These are phyloP conservation scores for Sesamia nonagrioides DNA, from an alignment of 1,140 invertebrate genomes.

Conservation along the genomic window DNA sequence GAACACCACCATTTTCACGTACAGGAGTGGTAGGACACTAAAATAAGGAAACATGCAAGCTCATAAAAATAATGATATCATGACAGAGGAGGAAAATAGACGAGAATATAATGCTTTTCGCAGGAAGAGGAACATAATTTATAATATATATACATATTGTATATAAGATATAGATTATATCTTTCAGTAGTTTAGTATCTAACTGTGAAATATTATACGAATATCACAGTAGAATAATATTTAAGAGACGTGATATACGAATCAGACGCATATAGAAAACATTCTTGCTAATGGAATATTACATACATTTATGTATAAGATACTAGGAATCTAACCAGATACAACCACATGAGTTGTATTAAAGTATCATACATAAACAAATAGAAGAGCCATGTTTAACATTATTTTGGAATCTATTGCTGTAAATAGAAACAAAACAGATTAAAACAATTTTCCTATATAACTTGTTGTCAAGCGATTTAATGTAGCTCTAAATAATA, in stretches of 20 bases:
- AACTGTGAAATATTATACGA: not conserved
- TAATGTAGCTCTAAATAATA: not conserved
- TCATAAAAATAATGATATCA: slow-evolving; percentile 23
- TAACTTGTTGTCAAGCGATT: not conserved
- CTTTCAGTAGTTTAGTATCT: not conserved
- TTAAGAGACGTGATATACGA: not conserved
- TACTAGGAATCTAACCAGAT: not conserved
- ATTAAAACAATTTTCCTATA: slow-evolving; percentile 1
- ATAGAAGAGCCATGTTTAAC: too few species aligned
- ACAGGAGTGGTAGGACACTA: not conserved
- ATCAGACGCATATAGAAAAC: not conserved
- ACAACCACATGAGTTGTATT: not conserved
- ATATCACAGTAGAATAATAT: slow-evolving; percentile 8
- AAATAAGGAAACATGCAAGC: slow-evolving; percentile 27
- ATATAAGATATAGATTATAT: not conserved
- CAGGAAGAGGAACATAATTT: not conserved
- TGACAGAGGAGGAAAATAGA: not conserved
- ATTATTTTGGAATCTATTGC: not conserved
- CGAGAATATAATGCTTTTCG: not conserved
- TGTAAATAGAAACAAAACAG: not conserved
- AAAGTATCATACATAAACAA: not conserved
- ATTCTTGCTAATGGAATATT: not conserved
- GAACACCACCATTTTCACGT: not conserved
- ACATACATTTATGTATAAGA: slow-evolving; percentile 8
- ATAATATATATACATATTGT: too few species aligned